Conservation (phyloP, 2,888 invertebrate genomes). For the Harpalus rubripes region DNA sequence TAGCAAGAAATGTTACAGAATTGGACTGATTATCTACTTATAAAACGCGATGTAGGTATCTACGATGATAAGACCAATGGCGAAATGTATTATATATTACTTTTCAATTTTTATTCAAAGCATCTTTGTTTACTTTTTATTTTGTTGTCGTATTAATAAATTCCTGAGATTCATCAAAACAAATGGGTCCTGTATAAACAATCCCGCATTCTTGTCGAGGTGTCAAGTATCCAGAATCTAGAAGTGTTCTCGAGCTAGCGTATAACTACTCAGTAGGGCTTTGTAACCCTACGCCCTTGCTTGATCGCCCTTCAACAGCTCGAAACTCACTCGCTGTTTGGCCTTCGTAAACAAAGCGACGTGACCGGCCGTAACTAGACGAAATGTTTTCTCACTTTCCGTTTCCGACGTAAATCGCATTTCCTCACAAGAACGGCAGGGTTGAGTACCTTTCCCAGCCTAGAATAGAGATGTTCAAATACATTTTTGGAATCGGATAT, state of each 20-base stretch:
- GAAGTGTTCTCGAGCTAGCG: conserved; percentile 11
- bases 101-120: too few relatives aligned
- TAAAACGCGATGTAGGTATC: too few relatives aligned
- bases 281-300: conserved; percentile 24
- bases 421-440: neutral
- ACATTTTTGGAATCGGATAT: conserved; percentile 51
- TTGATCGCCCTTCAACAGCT: conserved; percentile 13
- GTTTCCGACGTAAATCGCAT: conserved; percentile 40
- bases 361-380: conserved; percentile 49
- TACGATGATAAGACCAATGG: too few relatives aligned
- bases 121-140: too few relatives aligned
- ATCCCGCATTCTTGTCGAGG: conserved; percentile 19
- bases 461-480: conserved; percentile 25
- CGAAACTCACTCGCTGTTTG: conserved; percentile 7
- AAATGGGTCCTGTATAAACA: conserved; percentile 30
- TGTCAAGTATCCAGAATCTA: conserved; percentile 47
- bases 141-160: neutral
- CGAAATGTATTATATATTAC: too few relatives aligned
- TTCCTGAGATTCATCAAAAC: conserved; percentile 35
- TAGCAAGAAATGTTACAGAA: too few relatives aligned
- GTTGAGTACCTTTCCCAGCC: neutral
- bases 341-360: conserved; percentile 31
- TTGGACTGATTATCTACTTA: too few relatives aligned
- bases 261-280: neutral
- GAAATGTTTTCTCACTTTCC: conserved; percentile 53